Conservation (phyloP, 2,888 invertebrate genomes). For the Sesamia inferens region DNA sequence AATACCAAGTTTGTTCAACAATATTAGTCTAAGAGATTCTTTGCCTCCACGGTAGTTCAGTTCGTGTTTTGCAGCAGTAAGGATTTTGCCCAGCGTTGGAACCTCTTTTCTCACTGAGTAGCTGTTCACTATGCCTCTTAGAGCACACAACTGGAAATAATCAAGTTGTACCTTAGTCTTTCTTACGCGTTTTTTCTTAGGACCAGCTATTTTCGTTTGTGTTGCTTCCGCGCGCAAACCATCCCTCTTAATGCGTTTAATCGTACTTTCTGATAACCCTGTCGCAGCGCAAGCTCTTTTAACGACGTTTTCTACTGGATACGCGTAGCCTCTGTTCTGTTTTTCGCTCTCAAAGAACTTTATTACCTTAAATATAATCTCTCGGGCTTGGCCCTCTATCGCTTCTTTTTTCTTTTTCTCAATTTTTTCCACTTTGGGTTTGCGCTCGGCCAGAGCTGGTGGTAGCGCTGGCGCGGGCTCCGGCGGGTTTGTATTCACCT, state of each 20-base stretch:
- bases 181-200: slow-evolving; percentile 84
- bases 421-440: slow-evolving; percentile 76
- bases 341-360: slow-evolving; percentile 88
- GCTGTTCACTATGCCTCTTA: slow-evolving; percentile 84
- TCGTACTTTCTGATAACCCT: slow-evolving; percentile 85
- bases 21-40: slow-evolving; percentile 84
- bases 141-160: slow-evolving; percentile 84
- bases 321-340: slow-evolving; percentile 85
- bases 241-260: slow-evolving; percentile 85
- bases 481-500: slow-evolving; percentile 53
- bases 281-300: slow-evolving; percentile 86
- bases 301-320: slow-evolving; percentile 86
- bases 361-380: slow-evolving; percentile 86
- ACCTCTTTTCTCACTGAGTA: slow-evolving; percentile 84
- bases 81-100: slow-evolving; percentile 85
- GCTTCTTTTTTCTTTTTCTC: slow-evolving; percentile 87
- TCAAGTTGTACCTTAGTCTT: slow-evolving; percentile 87
- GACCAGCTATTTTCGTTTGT: slow-evolving; percentile 85
- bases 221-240: slow-evolving; percentile 84
- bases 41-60: slow-evolving; percentile 85
- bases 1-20: slow-evolving; percentile 85
- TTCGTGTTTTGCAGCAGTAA: slow-evolving; percentile 83
- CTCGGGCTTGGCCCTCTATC: slow-evolving; percentile 86
- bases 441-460: slow-evolving; percentile 65
- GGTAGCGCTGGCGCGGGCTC: slow-evolving; percentile 59